phyloP scores from a whole-genome alignment of 2,888 invertebrate genomes.

The Automeris io region DNA sequence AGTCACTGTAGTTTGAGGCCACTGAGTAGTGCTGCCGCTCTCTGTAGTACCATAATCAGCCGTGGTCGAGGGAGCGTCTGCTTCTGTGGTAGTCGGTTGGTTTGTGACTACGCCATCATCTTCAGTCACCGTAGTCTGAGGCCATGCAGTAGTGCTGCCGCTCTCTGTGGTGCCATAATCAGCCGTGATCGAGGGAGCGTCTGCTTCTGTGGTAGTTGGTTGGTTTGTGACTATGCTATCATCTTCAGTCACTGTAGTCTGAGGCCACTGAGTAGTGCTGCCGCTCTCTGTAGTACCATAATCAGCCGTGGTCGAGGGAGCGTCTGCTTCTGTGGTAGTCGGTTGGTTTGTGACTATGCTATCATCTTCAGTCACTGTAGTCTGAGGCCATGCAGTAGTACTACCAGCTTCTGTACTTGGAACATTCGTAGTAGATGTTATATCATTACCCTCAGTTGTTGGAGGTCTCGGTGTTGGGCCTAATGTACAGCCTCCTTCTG shows the following conservation, averaged over 20 bases:
- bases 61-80: neutral
- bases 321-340: neutral
- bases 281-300: neutral
- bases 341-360: neutral
- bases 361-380: too few relatives aligned
- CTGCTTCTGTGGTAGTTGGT: neutral
- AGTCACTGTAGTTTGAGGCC: neutral
- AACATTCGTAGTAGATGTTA: neutral
- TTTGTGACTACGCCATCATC: neutral
- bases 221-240: neutral
- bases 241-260: neutral
- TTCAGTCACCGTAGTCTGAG: neutral
- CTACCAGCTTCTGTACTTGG: neutral
- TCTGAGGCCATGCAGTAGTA: neutral
- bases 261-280: neutral
- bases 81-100: neutral
- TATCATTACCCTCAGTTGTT: neutral
- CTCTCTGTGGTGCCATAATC: neutral
- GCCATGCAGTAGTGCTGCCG: neutral
- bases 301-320: neutral
- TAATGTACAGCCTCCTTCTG: constrained; percentile 20
- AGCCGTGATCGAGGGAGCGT: neutral
- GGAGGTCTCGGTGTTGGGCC: neutral
- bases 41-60: neutral
- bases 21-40: neutral